A percentile compares a stretch with the other conserved stretches of the same genome.
Conservation (phyloP, 1,140 invertebrate species). For the Mylabris phalerata region DNA sequence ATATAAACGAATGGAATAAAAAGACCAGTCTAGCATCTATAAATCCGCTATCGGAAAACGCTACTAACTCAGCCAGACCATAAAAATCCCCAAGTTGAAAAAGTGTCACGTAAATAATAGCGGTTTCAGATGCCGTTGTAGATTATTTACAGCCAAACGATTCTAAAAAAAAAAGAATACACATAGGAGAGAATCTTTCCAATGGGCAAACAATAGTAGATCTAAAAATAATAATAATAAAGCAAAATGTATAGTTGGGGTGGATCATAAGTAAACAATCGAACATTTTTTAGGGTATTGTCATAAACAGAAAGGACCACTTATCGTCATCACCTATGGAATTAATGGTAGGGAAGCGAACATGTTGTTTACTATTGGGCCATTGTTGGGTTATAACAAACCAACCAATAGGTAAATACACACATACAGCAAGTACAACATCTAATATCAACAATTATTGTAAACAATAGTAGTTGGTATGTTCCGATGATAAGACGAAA, state of each 20-base stretch:
- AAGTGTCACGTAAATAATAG: conserved; percentile 16
- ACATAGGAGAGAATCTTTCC: conserved; percentile 6
- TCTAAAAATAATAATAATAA: too few relatives aligned
- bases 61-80: conserved; percentile 11
- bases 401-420: too few relatives aligned
- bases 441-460: too few relatives aligned
- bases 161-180: conserved; percentile 3
- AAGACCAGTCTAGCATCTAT: conserved; percentile 3
- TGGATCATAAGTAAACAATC: conserved; percentile 10
- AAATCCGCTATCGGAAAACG: conserved; percentile 12
- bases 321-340: too few relatives aligned
- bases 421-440: too few relatives aligned
- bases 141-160: conserved; percentile 16
- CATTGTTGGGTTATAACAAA: too few relatives aligned
- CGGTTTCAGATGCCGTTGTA: conserved; percentile 15
- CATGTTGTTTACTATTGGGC: too few relatives aligned
- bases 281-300: conserved; percentile 6
- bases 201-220: not conserved
- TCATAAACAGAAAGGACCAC: conserved; percentile 9
- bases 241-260: too few relatives aligned
- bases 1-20: too few relatives aligned
- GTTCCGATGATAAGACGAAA: too few relatives aligned
- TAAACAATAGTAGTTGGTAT: too few relatives aligned
- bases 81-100: conserved; percentile 13
- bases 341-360: too few relatives aligned